Evolutionary conservation across 2,888 invertebrate genomes (phyloP), one percentile per base, ranked within the genome.

Genomic region (Vanessa cardui): DNA sequence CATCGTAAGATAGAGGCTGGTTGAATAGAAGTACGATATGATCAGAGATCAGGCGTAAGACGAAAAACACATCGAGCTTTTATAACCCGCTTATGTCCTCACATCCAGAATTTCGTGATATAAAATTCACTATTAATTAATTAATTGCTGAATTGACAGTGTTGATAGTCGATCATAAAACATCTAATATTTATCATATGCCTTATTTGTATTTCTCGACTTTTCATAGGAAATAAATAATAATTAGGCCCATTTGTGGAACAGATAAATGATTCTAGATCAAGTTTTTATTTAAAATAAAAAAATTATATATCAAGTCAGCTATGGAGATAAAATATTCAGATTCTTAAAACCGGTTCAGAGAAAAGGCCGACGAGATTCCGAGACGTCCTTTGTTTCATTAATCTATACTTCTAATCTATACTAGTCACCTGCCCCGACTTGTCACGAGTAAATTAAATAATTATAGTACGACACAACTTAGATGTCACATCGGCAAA

Each of bases 301-400:
- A 45, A 26, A 58, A 64, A n/a, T n/a, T n/a, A n/a, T 16, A 58
- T 49, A 45, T 16, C 9, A 39, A 39, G 39, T 18, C 18, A 18
- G 33, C 12, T 64, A 64, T 31, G 26, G 44, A 59, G 44, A 52
- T 56, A 45, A 45, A 64, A 44, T 39, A 26, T 39, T 39, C 39
- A 31, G 50, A 59, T 64, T 31, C 50, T 20, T 20, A 9, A n/a
- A 52, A 64, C 45, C 31, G 45, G 59, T 59, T 18, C 31, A 50
- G 58, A 58, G 58, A 59, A 58, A 64, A 59, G 64, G 64, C 59
- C 45, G 64, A 26, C 64, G 31, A 59, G 64, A 64, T 59, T 64
- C 64, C 59, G 20, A 64, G n/a, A 44, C 50, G n/a, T 18, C 58
- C 58, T 56, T 64, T 58, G 50, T 64, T 64, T 46, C 16, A 21